phyloP scores from a whole-genome alignment of 1,140 invertebrate species.

The Carposina sasakii region DNA sequence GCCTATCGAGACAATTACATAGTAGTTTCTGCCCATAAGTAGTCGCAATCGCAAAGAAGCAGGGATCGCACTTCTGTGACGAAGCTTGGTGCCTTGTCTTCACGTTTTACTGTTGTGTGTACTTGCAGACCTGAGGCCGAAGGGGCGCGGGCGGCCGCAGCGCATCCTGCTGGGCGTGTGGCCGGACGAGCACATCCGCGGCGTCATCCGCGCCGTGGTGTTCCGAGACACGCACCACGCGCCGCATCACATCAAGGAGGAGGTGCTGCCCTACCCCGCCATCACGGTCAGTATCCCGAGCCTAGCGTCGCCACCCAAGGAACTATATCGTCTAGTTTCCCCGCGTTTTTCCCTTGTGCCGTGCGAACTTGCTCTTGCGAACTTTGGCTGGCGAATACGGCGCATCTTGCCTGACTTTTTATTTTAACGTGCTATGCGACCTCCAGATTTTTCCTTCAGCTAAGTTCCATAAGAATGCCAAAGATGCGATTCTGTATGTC shows the following conservation, averaged over 20 bases:
- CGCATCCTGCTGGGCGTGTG: slow-evolving; percentile 91
- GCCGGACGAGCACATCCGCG: slow-evolving; percentile 93
- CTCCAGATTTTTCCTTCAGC: no score
- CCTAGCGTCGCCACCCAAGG: not conserved
- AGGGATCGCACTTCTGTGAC: no score
- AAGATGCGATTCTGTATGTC: no score
- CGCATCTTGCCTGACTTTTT: not conserved
- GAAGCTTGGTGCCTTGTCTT: slow-evolving; percentile 37
- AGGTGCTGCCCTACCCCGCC: slow-evolving; percentile 61
- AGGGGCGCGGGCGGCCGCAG: slow-evolving; percentile 90
- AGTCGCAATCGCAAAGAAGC: no score
- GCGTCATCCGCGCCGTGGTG: slow-evolving; percentile 91
- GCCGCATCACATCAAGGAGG: slow-evolving; percentile 62
- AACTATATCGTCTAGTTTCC: not conserved
- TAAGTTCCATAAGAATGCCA: no score
- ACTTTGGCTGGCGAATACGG: slow-evolving; percentile 11
- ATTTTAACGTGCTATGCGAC: no score
- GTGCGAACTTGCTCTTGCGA: slow-evolving; percentile 46
- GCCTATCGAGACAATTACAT: no score
- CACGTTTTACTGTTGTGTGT: slow-evolving; percentile 65
- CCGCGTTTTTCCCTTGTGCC: slow-evolving; percentile 18
- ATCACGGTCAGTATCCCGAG: slow-evolving; percentile 65
- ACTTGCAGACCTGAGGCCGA: slow-evolving; percentile 86
- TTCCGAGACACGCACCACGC: slow-evolving; percentile 87
- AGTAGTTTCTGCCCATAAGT: no score